Evolutionary conservation across 2,113 vertebrate species (phyloP).

Genomic region (Maylandia zebra): DNA sequence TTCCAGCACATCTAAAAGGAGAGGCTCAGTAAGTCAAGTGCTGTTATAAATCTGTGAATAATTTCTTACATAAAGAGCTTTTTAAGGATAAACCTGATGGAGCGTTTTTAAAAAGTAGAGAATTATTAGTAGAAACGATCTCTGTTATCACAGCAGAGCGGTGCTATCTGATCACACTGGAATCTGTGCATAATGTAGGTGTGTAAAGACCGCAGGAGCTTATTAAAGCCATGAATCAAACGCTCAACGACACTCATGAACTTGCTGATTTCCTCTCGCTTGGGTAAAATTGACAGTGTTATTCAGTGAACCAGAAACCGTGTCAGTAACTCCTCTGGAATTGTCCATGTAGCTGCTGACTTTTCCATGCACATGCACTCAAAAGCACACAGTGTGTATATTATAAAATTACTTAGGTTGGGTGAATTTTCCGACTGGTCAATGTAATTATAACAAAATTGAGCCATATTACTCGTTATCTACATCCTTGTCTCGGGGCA

Average conservation of each 20-base stretch:
- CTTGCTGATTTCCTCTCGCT: neutral
- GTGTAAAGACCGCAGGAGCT: neutral
- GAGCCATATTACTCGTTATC: neutral
- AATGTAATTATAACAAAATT: neutral
- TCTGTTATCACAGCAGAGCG: neutral
- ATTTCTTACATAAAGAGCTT: neutral
- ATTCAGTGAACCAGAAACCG: neutral
- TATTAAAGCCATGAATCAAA: slow-evolving; percentile 27
- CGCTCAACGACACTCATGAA: neutral
- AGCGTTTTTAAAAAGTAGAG: neutral
- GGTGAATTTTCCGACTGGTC: neutral
- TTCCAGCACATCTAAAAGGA: neutral
- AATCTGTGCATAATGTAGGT: neutral
- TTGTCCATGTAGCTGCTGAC: neutral
- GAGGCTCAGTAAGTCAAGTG: neutral
- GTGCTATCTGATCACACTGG: neutral
- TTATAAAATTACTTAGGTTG: neutral
- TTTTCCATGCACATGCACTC: neutral
- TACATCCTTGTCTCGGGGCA: fast-evolving
- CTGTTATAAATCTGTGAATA: neutral
- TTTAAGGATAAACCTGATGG: neutral
- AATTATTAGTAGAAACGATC: neutral
- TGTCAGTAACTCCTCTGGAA: neutral
- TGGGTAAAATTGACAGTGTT: neutral
- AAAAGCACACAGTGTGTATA: neutral